phyloP scores from a whole-genome alignment of 2,113 vertebrate genomes.

The Barnardius zonarius region DNA sequence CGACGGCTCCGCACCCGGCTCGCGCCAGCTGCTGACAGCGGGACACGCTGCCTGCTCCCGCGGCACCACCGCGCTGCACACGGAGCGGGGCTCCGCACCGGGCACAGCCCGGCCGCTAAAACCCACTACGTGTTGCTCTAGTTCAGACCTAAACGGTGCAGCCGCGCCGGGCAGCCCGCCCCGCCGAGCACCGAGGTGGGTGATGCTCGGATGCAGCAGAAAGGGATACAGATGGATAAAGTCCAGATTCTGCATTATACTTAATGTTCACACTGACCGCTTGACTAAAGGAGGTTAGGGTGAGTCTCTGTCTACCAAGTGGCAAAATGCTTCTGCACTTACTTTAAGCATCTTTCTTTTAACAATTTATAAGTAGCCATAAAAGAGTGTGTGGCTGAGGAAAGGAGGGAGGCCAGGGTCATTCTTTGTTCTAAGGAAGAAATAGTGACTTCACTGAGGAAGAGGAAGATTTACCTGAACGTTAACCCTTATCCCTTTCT shows the following conservation, averaged over 20 bases:
- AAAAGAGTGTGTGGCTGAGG: neutral
- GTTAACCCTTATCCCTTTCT: neutral
- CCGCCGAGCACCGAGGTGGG: neutral
- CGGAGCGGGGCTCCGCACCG: neutral
- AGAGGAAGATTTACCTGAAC: neutral
- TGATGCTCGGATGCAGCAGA: neutral
- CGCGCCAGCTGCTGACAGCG: neutral
- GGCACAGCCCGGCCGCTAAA: neutral
- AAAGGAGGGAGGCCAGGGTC: neutral
- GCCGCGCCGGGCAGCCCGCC: neutral
- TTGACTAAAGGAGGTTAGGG: no score
- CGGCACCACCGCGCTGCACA: neutral
- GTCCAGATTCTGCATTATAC: rapidly evolving
- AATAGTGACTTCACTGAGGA: neutral
- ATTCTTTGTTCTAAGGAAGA: neutral
- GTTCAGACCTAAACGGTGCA: neutral
- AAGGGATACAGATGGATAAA: neutral
- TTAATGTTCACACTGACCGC: neutral
- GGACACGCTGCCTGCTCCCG: no score
- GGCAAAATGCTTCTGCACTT: neutral
- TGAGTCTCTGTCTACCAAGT: neutral
- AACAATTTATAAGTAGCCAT: neutral
- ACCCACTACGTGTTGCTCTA: neutral
- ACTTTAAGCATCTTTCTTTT: neutral
- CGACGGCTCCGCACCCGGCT: neutral